Conservation (phyloP, 35 echinoderm and acorn worm species). For the Acanthaster planci region DNA sequence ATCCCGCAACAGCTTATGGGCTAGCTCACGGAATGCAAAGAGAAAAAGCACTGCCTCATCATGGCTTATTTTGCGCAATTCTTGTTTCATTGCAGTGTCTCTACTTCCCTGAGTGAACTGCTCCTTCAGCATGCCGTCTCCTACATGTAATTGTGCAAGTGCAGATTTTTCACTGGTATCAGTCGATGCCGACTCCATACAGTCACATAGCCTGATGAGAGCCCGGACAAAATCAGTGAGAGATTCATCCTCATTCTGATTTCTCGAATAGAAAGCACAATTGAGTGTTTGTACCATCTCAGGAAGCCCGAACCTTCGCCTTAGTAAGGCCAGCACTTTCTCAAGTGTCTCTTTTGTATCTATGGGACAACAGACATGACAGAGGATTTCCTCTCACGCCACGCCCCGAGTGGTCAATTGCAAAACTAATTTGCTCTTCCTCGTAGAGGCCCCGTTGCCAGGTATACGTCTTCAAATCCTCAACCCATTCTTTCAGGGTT, state of each 20-base stretch:
- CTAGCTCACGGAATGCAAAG: too few relatives aligned
- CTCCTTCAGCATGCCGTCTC: not conserved
- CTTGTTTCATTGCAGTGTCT: not conserved
- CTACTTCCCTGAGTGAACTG: not conserved
- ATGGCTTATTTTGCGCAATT: not conserved
- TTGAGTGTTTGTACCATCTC: not conserved
- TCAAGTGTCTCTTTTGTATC: not conserved
- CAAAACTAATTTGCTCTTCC: too few relatives aligned
- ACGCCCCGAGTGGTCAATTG: too few relatives aligned
- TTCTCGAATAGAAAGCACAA: not conserved
- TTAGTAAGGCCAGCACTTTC: not conserved
- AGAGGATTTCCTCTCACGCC: not conserved
- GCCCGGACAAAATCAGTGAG: not conserved
- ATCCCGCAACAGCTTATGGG: too few relatives aligned
- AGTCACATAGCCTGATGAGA: not conserved
- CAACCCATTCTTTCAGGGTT: too few relatives aligned
- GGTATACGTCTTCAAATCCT: too few relatives aligned
- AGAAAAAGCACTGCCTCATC: too few relatives aligned
- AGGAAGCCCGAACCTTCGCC: not conserved
- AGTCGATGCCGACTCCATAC: slow-evolving; percentile 17
- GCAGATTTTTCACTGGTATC: not conserved
- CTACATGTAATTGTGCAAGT: not conserved
- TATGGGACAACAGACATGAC: too few relatives aligned
- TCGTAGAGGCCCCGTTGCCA: too few relatives aligned
- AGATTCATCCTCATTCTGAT: not conserved